Base-by-base conservation (phyloP, 2,888 invertebrate species). In the Odontocolon sp. region DNA sequence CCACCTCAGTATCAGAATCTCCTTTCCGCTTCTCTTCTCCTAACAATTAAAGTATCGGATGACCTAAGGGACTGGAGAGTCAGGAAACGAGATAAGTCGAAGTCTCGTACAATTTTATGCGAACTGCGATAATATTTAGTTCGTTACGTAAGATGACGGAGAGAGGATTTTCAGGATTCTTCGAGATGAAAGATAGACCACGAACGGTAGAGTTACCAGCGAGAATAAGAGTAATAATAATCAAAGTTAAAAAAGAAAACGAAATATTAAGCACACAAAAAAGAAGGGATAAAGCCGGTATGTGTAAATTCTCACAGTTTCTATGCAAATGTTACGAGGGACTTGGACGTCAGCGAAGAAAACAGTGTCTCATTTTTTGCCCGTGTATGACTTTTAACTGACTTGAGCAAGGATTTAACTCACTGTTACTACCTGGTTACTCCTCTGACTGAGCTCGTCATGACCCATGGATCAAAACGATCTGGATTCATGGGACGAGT, bases 281-380 rank as follows among this genome's bases (percentile, higher is more conserved):
- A 9, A n/a, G n/a, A n/a, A n/a, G n/a, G n/a, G n/a, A n/a, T n/a
- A n/a, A n/a, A n/a, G n/a, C n/a, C n/a, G n/a, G n/a, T n/a, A 23
- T 61, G 45, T 47, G n/a, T 6, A 36, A 18, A 63, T 45, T 87
- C 85, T 83, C 85, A 83, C 84, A 82, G 83, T 87, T 84, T 81
- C 82, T 81, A 87, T 87, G 87, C 82, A 83, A 87, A 87, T 87
- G 76, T 79, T 36, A 40, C 21, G 56, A 52, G 26, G 5, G 11
- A 14, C 36, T 23, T 18, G 11, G 16, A 23, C 59, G 36, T 26
- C 36, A 36, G 36, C 11, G 26, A 14, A 9, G 18, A 31, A 18
- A 38, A n/a, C n/a, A 23, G 31, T 42, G 8, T 21, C 14, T 40
- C 23, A 18, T 18, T 6, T n/a, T 38, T 61, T 59, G 28, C 3